Evolutionary conservation across 2,888 invertebrate species (phyloP), one percentile per base, ranked within the genome.

Genomic region (Invenusta paracnida): DNA sequence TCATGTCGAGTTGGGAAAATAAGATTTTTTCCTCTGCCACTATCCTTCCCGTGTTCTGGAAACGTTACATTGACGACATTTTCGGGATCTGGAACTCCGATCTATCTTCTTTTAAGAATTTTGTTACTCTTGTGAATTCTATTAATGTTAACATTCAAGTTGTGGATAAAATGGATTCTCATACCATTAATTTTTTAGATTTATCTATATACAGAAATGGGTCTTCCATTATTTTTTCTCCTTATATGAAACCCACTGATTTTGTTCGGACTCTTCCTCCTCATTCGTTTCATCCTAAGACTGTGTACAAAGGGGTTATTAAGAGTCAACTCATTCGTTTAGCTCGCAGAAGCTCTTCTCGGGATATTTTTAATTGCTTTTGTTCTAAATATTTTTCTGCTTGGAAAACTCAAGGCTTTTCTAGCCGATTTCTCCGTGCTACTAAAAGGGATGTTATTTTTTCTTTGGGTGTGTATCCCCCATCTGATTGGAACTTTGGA

Each of bases 1-100:
- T 82, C 25, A 13, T 82, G n/a, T n/a, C 11, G 2, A 17, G n/a
- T 31, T 82, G 82, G 82, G 82, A 82, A 28, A 25, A 82, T 13
- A 25, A 29, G 23, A 25, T 25, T 13, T 25, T 82, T 82, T 30
- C 30, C n/a, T 30, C 82, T 13, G n/a, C 28, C 28, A 13, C 25
- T 23, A 2, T 73, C 23, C 17, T 13, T 2, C 73, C 73, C 23
- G 17, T 73, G 2, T 73, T 73, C 27, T 73, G 73, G 73, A 73
- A 73, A 23, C 73, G 73, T 73, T 73, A 73, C 27, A 25, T 73
- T 23, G 73, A 73, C 23, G 73, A 23, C 27, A 73, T 73, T 73
- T 73, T 73, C 27, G 73, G 73, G 5, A 73, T 73, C 2, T 73
- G 73, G 17, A 73, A 11, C 17, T 48, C 48, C 5, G 48, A 48